Conservation (phyloP, 2,113 vertebrate genomes). For the Loxodonta africana region DNA sequence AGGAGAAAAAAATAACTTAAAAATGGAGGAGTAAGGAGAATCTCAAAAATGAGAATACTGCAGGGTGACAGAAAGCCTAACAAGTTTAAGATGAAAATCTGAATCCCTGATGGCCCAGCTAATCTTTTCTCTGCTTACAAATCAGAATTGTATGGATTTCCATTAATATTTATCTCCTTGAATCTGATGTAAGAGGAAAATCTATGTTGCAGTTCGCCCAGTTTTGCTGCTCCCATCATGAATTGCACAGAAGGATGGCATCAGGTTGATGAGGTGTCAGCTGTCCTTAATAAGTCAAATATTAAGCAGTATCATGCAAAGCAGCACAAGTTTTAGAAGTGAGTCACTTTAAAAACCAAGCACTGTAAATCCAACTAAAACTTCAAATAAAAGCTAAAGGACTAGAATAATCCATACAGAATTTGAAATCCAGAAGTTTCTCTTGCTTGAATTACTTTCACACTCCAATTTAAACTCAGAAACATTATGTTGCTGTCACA, state of each 20-base stretch:
- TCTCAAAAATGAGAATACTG: neutral
- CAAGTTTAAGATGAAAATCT: constrained; percentile 55
- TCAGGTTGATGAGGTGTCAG: neutral
- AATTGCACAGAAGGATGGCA: constrained; percentile 49
- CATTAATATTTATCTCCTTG: constrained; percentile 74
- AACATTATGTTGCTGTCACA: constrained; percentile 82
- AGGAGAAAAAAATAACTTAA: constrained; percentile 15
- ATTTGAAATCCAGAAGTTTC: constrained; percentile 81
- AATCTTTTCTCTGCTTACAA: constrained; percentile 69
- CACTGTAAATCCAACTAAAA: constrained; percentile 73
- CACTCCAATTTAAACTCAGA: constrained; percentile 84
- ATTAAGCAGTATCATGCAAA: neutral
- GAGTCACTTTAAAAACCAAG: constrained; percentile 47
- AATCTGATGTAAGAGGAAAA: constrained; percentile 53
- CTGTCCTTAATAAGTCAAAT: constrained; percentile 14
- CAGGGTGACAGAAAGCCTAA: constrained; percentile 40
- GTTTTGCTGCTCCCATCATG: neutral
- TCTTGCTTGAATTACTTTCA: constrained; percentile 83
- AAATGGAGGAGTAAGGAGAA: neutral
- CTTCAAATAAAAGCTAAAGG: constrained; percentile 77
- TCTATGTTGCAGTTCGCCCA: neutral
- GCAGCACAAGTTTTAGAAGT: neutral
- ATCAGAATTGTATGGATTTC: constrained; percentile 70
- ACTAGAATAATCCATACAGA: constrained; percentile 78
- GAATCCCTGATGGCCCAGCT: constrained; percentile 7